Evolutionary conservation across 2,113 vertebrate genomes (phyloP).

Genomic region (Microcebus lehilahytsara): DNA sequence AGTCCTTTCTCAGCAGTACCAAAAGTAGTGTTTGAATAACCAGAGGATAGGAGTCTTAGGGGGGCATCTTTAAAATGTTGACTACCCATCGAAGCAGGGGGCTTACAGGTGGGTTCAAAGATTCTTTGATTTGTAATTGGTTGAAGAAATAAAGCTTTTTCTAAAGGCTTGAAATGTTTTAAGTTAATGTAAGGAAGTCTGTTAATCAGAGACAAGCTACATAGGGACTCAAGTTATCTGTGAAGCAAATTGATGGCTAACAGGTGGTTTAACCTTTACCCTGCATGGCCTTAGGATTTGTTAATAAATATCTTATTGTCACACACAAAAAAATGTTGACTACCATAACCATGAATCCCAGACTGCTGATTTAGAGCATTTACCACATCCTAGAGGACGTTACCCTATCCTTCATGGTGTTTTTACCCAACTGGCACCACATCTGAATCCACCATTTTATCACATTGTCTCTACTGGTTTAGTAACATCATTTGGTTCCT

Average conservation of each 20-base stretch:
- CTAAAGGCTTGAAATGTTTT: no score
- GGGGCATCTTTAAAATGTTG: background rate
- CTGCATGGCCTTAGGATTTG: no score
- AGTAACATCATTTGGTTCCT: background rate
- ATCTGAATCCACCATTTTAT: background rate
- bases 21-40: background rate
- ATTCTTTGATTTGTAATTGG: no score
- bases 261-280: no score
- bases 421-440: background rate
- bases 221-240: no score
- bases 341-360: background rate
- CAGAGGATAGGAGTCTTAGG: background rate
- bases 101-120: no score
- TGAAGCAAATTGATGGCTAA: no score
- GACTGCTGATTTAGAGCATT: background rate
- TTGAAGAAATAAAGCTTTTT: no score
- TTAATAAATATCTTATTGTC: no score
- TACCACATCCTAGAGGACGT: background rate
- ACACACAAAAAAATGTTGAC: background rate
- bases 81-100: background rate
- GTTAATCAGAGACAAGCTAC: no score
- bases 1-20: background rate
- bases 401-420: background rate
- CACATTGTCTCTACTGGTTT: background rate
- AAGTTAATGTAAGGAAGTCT: no score